Base-by-base conservation (phyloP, 2,888 invertebrate genomes). In the Apamea monoglypha region DNA sequence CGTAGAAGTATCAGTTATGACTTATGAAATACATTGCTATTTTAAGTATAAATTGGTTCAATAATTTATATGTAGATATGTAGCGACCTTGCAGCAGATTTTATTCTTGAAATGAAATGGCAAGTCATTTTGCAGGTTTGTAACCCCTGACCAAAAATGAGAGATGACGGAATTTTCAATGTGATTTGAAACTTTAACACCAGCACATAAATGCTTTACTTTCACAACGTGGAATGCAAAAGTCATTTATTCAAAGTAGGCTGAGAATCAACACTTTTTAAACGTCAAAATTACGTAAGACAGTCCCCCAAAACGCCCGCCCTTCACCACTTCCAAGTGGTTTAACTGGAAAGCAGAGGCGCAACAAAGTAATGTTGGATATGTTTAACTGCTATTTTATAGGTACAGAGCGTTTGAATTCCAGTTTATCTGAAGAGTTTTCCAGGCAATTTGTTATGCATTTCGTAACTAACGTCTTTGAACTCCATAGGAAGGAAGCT, bases 1-100 rank as follows among this genome's bases (percentile, higher is more conserved):
- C 79, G 78, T 74, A 84, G 76, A 77, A 78, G 81, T 59, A 70
- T 36, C 36, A 72, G 71, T 86, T 78, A 79, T 32, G 76, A 72
- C 71, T 86, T 78, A 79, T 32, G 76, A 82, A 84, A 86, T 70
- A 53, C 53, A 66, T 67, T 53, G 40, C 73, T 67, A 69, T 83
- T 74, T 78, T 72, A n/a, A 50, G 63, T 50, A 32, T 32, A 44
- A 72, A 69, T 36, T 71, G 69, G 69, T 68, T 76, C 53, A 53
- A 76, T 64, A 6, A 69, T 69, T 68, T 68, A 50, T 44, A 40
- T 40, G 36, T 74, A 56, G 12, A 12, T 25, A 29, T 29, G 14
- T 53, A 47, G 25, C n/a, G 10, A 64, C 76, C 66, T 82, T 74
- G 44, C 6, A 29, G 10, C 14, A 69, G 6, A 53, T 78, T 81